Evolutionary conservation across 2,113 vertebrate species (phyloP), one percentile per base, ranked within the genome.

Genomic region (Oreochromis niloticus): DNA sequence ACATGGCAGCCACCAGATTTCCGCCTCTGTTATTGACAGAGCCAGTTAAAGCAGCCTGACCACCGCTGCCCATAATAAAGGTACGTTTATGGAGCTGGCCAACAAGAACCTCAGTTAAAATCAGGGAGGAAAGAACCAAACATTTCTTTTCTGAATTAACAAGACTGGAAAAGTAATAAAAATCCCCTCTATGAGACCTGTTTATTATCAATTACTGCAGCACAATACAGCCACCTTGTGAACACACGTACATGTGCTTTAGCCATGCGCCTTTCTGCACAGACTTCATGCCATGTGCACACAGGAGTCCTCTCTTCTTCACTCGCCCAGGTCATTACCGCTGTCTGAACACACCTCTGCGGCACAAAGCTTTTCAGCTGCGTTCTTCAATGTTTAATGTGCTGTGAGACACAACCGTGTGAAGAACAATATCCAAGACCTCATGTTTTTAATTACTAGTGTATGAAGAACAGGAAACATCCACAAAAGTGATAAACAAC

Each of bases 21-120:
- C 93, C 93, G 93, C 89, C 85, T 94, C 95, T 96, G 95, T 88
- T 96, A 93, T 95, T 95, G 94, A 95, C 94, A 93, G 90, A 96
- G 92, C 85, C 89, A 80, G 80, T 92, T 81, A 87, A 92, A 87
- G 88, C 80, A 32, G 84, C 90, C 91, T 84, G 88, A 92, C 88
- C 89, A 85, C 90, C 50, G 78, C 82, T 61, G 83, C 63, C 83
- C 78, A 82, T 92, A 92, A 96, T 92, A 95, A 95, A 95, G 93
- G 88, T 92, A 94, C 90, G 95, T 95, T 96, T 94, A 95, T 94
- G 90, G 82, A 89, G 75, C 73, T 63, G 82, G 93, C 87, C 91
- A 86, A 89, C 41, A 80, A 91, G 86, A 90, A 34, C 61, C 63
- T 82, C 87, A 68, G 81, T 90, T 88, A 85, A 94, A 68, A 90